phyloP scores from a whole-genome alignment of 2,888 invertebrate species.

The Siphlonurus alternatus region DNA sequence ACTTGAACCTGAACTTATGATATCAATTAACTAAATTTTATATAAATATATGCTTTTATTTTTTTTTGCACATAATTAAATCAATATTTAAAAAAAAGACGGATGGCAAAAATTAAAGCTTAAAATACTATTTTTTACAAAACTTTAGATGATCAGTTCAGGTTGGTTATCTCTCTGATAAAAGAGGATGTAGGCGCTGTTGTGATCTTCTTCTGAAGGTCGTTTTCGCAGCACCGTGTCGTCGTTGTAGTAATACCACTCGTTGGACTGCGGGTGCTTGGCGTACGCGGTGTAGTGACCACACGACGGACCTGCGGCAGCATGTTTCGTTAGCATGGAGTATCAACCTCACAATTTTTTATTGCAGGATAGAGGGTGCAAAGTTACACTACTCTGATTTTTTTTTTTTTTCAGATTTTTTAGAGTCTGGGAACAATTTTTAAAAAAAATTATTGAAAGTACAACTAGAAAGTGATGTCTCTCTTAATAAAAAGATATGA shows the following conservation, averaged over 20 bases:
- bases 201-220: slow-evolving; percentile 39
- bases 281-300: slow-evolving; percentile 45
- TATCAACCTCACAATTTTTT: background rate
- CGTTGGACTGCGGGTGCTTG: slow-evolving; percentile 34
- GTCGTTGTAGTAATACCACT: slow-evolving; percentile 45
- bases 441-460: too few species aligned
- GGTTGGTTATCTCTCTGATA: slow-evolving; percentile 25
- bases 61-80: too few species aligned
- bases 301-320: slow-evolving; percentile 33
- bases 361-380: too few species aligned
- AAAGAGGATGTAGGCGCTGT: slow-evolving; percentile 43
- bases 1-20: too few species aligned
- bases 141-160: background rate
- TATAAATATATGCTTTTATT: too few species aligned
- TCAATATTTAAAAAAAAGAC: too few species aligned
- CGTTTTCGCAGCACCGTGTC: slow-evolving; percentile 33
- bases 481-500: too few species aligned
- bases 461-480: too few species aligned
- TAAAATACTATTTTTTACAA: too few species aligned
- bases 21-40: too few species aligned
- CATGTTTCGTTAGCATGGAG: background rate
- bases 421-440: background rate
- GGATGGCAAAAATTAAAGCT: too few species aligned
- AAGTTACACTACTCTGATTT: too few species aligned
- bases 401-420: background rate